Evolutionary conservation across 1,140 invertebrate species (phyloP).

Genomic region (Apocrypta bakeri): DNA sequence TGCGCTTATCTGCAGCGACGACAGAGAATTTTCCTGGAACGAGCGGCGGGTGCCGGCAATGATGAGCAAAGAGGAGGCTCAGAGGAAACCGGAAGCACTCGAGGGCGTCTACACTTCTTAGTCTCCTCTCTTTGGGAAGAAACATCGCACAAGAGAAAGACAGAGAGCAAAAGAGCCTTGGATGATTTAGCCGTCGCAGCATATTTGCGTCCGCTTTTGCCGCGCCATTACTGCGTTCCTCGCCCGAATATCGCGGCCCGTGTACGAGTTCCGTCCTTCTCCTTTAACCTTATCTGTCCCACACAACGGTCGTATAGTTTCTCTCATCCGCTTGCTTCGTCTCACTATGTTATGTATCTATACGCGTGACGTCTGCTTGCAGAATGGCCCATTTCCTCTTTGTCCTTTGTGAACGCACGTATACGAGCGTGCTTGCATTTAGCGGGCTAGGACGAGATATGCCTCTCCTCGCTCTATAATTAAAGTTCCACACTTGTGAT

Average conservation of each 20-base stretch:
- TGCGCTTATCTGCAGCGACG: neutral
- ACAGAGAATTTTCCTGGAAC: conserved; percentile 22
- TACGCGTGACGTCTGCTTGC: neutral
- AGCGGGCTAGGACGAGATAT: neutral
- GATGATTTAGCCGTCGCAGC: conserved; percentile 28
- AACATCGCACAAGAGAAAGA: neutral
- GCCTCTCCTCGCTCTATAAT: conserved; percentile 35
- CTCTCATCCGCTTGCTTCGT: neutral
- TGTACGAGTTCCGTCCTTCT: neutral
- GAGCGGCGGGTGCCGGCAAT: neutral
- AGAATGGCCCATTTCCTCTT: conserved; percentile 37
- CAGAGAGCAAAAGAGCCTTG: neutral
- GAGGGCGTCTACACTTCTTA: neutral
- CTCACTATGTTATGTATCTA: neutral
- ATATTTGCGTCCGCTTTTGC: conserved; percentile 25
- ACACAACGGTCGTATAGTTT: neutral
- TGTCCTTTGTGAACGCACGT: conserved; percentile 31
- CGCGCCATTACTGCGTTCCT: conserved; percentile 9
- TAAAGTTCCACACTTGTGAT: conserved; percentile 34
- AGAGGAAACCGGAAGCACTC: conserved; percentile 39
- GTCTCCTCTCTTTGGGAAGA: conserved; percentile 12
- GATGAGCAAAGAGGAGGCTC: conserved; percentile 3
- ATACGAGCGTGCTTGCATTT: neutral
- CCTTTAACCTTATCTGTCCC: neutral
- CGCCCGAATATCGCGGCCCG: conserved; percentile 33